These are phyloP conservation scores for Lepus europaeus DNA, from an alignment of 2,113 vertebrate species.

Conservation along the genomic window DNA sequence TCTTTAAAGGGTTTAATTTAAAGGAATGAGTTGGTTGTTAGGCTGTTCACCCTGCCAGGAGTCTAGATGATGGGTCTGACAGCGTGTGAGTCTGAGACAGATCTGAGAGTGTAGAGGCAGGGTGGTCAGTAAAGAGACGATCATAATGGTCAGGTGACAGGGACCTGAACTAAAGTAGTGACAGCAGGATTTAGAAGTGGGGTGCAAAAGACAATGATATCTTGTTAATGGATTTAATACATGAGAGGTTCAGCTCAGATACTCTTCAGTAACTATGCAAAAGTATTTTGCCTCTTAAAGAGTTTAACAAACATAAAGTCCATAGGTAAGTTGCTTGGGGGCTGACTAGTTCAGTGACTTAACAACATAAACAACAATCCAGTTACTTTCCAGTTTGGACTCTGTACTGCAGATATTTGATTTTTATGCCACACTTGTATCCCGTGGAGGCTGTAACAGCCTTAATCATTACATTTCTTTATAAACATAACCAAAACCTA, in stretches of 20 bases:
- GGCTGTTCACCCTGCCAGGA: background rate
- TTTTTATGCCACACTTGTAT: background rate
- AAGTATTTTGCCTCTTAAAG: background rate
- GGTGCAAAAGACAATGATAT: background rate
- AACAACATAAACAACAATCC: background rate
- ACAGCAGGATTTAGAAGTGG: background rate
- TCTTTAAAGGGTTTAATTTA: background rate
- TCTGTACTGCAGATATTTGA: background rate
- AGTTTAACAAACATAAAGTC: background rate
- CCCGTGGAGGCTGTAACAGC: fast-evolving
- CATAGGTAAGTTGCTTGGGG: background rate
- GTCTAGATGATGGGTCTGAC: too few species aligned
- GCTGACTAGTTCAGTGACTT: background rate
- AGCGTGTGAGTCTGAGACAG: background rate
- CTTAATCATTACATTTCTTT: background rate
- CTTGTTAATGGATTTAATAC: background rate
- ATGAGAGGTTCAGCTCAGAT: background rate
- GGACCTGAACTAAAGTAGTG: background rate
- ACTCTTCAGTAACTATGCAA: background rate
- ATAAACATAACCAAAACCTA: background rate
- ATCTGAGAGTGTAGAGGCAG: background rate
- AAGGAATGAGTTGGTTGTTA: background rate
- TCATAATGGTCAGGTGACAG: background rate
- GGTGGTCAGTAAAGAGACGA: background rate
- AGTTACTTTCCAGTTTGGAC: background rate